These are phyloP conservation scores for Tupaia chinensis DNA, from an alignment of 2,113 vertebrate species.

Conservation along the genomic window DNA sequence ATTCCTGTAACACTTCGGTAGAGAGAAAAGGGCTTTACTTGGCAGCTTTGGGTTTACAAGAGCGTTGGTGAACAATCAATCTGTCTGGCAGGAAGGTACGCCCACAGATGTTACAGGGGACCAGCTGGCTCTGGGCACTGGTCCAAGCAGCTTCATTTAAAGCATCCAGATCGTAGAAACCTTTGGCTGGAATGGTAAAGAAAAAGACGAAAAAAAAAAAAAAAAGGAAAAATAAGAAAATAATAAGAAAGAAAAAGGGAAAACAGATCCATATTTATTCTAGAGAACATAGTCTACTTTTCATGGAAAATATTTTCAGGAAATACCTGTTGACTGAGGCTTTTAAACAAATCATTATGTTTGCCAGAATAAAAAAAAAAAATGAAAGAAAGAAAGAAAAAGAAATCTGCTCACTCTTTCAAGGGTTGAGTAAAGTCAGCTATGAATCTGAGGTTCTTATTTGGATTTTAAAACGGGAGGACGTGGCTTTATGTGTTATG, in stretches of 20 bases:
- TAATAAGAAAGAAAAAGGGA: slow-evolving; percentile 67
- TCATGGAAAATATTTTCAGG: slow-evolving; percentile 90
- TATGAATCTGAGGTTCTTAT: slow-evolving; percentile 79
- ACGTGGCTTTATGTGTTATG: slow-evolving; percentile 75
- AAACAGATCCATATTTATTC: slow-evolving; percentile 87
- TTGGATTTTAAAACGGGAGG: slow-evolving; percentile 76
- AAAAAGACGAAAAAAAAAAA: slow-evolving; percentile 57
- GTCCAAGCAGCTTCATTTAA: slow-evolving; percentile 90
- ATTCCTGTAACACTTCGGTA: slow-evolving; percentile 60
- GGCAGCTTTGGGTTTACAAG: slow-evolving; percentile 87
- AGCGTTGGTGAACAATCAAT: slow-evolving; percentile 89
- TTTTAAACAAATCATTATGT: slow-evolving; percentile 87
- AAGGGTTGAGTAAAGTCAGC: slow-evolving; percentile 82
- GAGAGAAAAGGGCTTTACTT: slow-evolving; percentile 78
- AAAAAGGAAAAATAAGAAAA: slow-evolving; percentile 24
- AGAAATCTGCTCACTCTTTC: slow-evolving; percentile 77
- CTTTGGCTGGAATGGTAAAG: slow-evolving; percentile 89
- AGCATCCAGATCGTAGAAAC: slow-evolving; percentile 89
- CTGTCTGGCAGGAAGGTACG: slow-evolving; percentile 91
- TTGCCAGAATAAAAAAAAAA: slow-evolving; percentile 69
- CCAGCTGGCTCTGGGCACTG: slow-evolving; percentile 88
- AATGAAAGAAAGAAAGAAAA: slow-evolving; percentile 24
- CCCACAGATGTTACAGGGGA: slow-evolving; percentile 89
- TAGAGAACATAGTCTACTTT: slow-evolving; percentile 83
- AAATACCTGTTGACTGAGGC: slow-evolving; percentile 90